Evolutionary conservation across 2,888 invertebrate genomes (phyloP).

Genomic region (Campopleginae sp.): DNA sequence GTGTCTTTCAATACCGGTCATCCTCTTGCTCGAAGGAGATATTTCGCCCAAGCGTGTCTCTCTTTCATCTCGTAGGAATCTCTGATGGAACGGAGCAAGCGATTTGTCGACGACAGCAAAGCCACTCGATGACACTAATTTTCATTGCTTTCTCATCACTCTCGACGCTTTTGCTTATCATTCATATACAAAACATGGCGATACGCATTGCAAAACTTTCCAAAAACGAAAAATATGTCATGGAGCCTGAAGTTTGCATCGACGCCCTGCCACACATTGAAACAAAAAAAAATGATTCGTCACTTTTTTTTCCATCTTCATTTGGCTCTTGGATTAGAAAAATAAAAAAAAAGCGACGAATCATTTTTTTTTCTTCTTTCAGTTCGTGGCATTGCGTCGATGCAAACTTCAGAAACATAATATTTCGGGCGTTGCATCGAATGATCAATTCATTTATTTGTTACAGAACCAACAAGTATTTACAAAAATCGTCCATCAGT

Average conservation of each 20-base stretch:
- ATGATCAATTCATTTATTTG: constrained; percentile 68
- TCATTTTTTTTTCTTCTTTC: too few relatives aligned
- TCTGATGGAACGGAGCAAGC: constrained; percentile 23
- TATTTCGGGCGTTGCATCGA: too few relatives aligned
- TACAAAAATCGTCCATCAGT: constrained; percentile 96
- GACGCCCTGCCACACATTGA: too few relatives aligned
- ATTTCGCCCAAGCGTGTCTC: constrained; percentile 10
- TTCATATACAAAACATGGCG: background rate
- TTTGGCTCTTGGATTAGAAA: too few relatives aligned
- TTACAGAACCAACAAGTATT: constrained; percentile 95
- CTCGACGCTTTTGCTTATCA: background rate
- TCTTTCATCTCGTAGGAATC: constrained; percentile 41
- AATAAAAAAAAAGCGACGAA: too few relatives aligned
- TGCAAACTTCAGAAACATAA: too few relatives aligned
- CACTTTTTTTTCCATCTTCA: too few relatives aligned
- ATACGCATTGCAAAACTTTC: background rate
- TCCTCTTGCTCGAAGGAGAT: constrained; percentile 24
- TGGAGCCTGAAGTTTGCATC: background rate
- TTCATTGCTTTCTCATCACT: constrained; percentile 16
- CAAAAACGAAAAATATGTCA: background rate
- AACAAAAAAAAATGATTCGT: too few relatives aligned
- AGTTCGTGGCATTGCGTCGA: too few relatives aligned
- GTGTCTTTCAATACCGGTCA: constrained; percentile 47
- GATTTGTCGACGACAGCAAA: constrained; percentile 33
- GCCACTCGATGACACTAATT: constrained; percentile 45